These are phyloP conservation scores for Prorops nasuta DNA, from an alignment of 1,140 invertebrate genomes.

Conservation along the genomic window DNA sequence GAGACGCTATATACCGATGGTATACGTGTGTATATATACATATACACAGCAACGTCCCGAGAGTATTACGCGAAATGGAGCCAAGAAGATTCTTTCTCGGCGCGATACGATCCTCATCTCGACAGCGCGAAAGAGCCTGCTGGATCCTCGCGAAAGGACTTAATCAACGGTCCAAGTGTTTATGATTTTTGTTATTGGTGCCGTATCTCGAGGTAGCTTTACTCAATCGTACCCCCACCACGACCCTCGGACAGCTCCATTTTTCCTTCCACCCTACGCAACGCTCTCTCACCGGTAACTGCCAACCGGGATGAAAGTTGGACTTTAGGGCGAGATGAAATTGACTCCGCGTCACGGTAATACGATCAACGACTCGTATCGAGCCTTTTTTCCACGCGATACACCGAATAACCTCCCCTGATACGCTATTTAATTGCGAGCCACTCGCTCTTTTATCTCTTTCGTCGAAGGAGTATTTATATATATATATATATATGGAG, in stretches of 20 bases:
- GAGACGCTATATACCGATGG: no score
- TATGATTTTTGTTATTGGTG: conserved; percentile 55
- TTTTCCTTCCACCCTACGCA: neutral
- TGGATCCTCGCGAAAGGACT: conserved; percentile 39
- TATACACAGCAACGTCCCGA: conserved; percentile 23
- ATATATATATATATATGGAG: no score
- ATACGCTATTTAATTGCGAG: no score
- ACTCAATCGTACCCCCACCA: conserved; percentile 21
- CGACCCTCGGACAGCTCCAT: neutral
- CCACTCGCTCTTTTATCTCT: no score
- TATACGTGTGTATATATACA: no score
- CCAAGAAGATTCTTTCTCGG: conserved; percentile 18
- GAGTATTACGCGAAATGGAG: conserved; percentile 47
- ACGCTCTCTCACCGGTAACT: neutral
- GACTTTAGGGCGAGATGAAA: conserved; percentile 22
- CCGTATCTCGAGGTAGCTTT: conserved; percentile 37
- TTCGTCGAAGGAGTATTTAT: no score
- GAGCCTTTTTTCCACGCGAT: conserved; percentile 4
- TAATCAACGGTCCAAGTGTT: conserved; percentile 54
- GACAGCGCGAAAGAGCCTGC: conserved; percentile 15
- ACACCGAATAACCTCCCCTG: no score
- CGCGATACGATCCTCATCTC: conserved; percentile 31
- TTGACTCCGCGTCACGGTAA: conserved; percentile 4
- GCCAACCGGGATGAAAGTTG: conserved; percentile 11
- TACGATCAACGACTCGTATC: no score